phyloP scores from a whole-genome alignment of 2,888 invertebrate genomes.

The Clitarchus hookeri region DNA sequence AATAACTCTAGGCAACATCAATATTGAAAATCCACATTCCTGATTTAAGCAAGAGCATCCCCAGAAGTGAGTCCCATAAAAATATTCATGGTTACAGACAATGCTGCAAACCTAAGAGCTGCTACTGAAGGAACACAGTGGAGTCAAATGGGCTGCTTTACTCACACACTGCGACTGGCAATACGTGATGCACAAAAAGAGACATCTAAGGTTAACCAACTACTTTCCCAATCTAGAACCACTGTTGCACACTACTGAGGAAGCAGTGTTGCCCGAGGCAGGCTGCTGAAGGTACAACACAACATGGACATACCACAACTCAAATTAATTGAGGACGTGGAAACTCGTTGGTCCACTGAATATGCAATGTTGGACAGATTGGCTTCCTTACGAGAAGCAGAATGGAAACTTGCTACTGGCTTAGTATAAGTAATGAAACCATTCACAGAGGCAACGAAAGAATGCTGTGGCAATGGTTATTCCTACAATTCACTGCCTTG shows the following conservation, averaged over 20 bases:
- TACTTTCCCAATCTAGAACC: neutral
- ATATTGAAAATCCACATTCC: neutral
- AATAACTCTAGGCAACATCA: neutral
- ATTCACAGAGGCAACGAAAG: too few species aligned
- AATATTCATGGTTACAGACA: slow-evolving; percentile 16
- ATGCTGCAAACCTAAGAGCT: neutral
- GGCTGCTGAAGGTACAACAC: neutral
- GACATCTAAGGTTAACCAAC: neutral
- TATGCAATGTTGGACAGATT: neutral
- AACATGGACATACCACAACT: neutral
- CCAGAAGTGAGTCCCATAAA: neutral
- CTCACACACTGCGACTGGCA: neutral
- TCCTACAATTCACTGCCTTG: too few species aligned
- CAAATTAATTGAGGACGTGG: slow-evolving; percentile 1
- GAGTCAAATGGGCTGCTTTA: neutral
- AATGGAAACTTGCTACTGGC: too few species aligned
- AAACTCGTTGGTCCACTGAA: too few species aligned
- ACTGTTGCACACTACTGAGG: neutral
- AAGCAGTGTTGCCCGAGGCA: neutral
- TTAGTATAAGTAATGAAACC: neutral
- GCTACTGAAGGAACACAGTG: neutral
- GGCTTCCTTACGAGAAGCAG: neutral
- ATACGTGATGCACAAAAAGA: neutral
- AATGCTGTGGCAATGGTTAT: too few species aligned
- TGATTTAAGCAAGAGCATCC: neutral